These are phyloP conservation scores for Teleiodes luculella DNA, from an alignment of 2,888 invertebrate genomes.

Conservation along the genomic window DNA sequence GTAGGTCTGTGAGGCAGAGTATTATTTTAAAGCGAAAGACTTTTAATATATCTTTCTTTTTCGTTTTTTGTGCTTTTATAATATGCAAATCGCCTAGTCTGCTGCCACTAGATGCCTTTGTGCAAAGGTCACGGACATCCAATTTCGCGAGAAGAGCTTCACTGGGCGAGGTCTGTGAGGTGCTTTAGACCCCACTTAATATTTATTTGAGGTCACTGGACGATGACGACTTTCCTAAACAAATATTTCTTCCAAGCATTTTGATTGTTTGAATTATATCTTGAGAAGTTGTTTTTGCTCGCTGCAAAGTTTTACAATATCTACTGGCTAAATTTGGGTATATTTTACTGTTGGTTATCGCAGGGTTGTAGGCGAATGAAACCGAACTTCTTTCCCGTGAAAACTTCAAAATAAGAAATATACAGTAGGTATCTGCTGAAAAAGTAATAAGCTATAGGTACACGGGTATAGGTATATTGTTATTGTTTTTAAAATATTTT, in stretches of 20 bases:
- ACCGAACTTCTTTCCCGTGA: too few species aligned
- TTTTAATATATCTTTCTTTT: background rate
- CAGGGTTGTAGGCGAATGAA: too few species aligned
- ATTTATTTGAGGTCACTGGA: constrained; percentile 3
- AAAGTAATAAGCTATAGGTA: too few species aligned
- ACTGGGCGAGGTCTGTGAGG: background rate
- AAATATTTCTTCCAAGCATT: background rate
- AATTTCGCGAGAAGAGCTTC: background rate
- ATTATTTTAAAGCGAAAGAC: background rate
- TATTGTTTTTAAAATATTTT: too few species aligned
- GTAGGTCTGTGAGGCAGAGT: background rate
- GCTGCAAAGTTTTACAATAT: too few species aligned
- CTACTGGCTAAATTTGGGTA: too few species aligned
- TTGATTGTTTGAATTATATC: background rate
- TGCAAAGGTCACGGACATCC: constrained; percentile 3
- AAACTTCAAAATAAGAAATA: too few species aligned
- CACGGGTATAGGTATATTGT: too few species aligned
- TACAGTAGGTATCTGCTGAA: too few species aligned
- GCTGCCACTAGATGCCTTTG: background rate
- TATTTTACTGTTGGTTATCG: too few species aligned
- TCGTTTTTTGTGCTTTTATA: background rate
- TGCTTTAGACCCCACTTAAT: background rate
- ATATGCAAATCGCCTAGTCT: constrained; percentile 19
- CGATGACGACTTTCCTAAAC: background rate
- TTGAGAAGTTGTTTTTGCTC: too few species aligned